Evolutionary conservation across 1,140 invertebrate genomes (phyloP).

Genomic region (Philopotamus ludificatus): DNA sequence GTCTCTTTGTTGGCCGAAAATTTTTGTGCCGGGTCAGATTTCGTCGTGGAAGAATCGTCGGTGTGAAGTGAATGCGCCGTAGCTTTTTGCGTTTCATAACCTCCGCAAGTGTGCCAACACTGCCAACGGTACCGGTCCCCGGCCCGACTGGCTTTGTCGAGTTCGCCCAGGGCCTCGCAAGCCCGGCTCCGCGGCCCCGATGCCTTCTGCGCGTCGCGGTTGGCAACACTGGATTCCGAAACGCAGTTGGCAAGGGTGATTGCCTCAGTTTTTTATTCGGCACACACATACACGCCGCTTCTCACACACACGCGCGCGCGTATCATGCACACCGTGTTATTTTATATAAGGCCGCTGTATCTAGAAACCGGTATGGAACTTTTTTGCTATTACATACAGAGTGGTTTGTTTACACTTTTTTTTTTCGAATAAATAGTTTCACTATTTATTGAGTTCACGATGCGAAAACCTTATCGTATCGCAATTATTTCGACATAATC

Average conservation of each 20-base stretch:
- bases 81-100: slow-evolving; percentile 22
- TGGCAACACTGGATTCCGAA: too few relatives aligned
- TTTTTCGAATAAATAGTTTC: neutral
- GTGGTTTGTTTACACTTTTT: neutral
- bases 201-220: neutral
- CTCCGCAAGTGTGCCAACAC: slow-evolving; percentile 20
- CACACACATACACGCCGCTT: too few relatives aligned
- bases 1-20: too few relatives aligned
- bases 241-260: too few relatives aligned
- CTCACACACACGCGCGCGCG: too few relatives aligned
- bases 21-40: too few relatives aligned
- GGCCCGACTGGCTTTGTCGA: slow-evolving; percentile 13
- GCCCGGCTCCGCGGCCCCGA: too few relatives aligned
- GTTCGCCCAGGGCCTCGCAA: too few relatives aligned
- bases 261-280: too few relatives aligned
- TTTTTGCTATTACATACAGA: slow-evolving; percentile 7
- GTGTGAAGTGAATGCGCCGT: neutral
- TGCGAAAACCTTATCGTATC: too few relatives aligned
- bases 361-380: slow-evolving; percentile 21
- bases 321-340: too few relatives aligned
- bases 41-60: neutral
- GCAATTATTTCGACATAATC: too few relatives aligned
- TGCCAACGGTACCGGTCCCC: slow-evolving; percentile 11
- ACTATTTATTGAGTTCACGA: neutral
- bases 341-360: slow-evolving; percentile 16